Base-by-base conservation (phyloP, 2,113 vertebrate genomes). In the Phylloscopus whistleri region DNA sequence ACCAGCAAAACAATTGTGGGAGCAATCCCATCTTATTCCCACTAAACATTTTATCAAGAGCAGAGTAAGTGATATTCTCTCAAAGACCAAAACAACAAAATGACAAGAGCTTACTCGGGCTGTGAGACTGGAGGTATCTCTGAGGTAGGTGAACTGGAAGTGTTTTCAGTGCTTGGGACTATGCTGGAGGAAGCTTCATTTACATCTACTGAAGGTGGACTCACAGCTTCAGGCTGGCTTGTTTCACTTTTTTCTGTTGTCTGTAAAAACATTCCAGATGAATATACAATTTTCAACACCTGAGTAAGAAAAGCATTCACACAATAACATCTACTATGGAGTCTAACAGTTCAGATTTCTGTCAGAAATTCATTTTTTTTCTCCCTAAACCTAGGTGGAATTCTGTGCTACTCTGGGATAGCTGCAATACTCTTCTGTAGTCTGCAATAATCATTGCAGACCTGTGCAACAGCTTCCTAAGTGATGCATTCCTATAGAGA, bases 61-160 rank as follows among this genome's bases (percentile, higher is more conserved):
- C 9, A 73, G 46, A 62, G 10, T 16, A 52, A 76, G 23, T 2
- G 3, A 37, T 30, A 44, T 1, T 60, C 20, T 49, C 53, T 64
- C 51, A 16, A 64, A 87, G 27, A 60, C 5, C 30, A 52, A 77
- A 73, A 12, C 7, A 82, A 64, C 15, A 22, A 51, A 52, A 55
- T 0, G 21, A 5, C 56, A 72, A 84, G 78, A 52, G 76, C 98
- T 99, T 98, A 99, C 99, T 98, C 89, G 19, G 98, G 96, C 84
- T 98, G 98, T 27, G 96, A 95, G 79, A 97, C 88, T 80, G 96
- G 94, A 93, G 98, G 94, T 79, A 97, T 98, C 95, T 98, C 97
- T 98, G 99, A 99, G 99, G 99, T 99, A 99, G 99, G 98, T 97
- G 97, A 97, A 97, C 97, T 98, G 90, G 97, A 97, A 90, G 94